phyloP scores from a whole-genome alignment of 2,888 invertebrate genomes.

The Hoplodrina blanda region DNA sequence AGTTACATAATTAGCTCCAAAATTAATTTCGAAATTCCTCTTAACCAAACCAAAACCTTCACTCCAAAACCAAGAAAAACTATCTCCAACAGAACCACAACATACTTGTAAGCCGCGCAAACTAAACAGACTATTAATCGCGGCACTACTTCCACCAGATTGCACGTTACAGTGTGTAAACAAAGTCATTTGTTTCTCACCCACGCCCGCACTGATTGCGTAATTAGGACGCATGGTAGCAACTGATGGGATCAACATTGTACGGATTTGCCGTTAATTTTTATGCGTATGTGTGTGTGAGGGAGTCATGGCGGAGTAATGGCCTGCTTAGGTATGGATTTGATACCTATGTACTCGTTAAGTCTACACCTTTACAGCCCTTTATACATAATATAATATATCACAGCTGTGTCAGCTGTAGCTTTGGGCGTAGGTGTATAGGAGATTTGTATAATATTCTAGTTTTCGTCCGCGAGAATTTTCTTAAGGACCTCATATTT shows the following conservation, averaged over 20 bases:
- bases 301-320: not conserved
- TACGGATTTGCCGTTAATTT: slow-evolving; percentile 22
- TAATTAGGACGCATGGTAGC: slow-evolving; percentile 56
- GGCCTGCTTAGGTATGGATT: no score
- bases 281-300: slow-evolving; percentile 7
- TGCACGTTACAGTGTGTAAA: slow-evolving; percentile 58
- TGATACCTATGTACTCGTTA: not conserved
- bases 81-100: not conserved
- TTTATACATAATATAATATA: no score
- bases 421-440: no score
- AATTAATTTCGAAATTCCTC: no score
- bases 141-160: slow-evolving; percentile 49
- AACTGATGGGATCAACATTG: slow-evolving; percentile 44
- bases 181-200: slow-evolving; percentile 66
- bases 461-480: no score
- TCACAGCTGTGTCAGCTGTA: no score
- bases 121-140: slow-evolving; percentile 61
- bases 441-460: no score
- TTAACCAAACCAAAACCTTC: no score
- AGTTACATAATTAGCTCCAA: no score
- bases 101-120: slow-evolving; percentile 33
- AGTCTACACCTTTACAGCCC: no score
- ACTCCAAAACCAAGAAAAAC: not conserved
- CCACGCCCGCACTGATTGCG: slow-evolving; percentile 46
- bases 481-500: no score